These are phyloP conservation scores for Semnornis frantzii DNA, from an alignment of 2,113 vertebrate species.

Conservation along the genomic window DNA sequence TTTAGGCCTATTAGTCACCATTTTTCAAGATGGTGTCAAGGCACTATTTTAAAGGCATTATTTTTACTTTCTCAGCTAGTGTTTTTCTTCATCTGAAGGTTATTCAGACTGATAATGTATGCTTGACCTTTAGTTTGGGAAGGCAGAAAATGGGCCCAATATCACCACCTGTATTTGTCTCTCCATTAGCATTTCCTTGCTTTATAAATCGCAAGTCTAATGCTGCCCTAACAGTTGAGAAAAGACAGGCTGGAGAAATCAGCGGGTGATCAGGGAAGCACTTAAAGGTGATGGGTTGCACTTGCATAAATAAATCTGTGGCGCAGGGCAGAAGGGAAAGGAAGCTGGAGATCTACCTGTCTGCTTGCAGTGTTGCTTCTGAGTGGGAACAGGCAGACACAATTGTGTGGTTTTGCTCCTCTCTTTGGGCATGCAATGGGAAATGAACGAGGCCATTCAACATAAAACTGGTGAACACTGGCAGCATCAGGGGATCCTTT, in stretches of 20 bases:
- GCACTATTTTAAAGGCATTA: neutral
- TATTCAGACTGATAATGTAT: neutral
- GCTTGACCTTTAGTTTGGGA: slow-evolving; percentile 12
- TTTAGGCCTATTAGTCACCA: neutral
- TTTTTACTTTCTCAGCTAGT: neutral
- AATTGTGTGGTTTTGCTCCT: neutral
- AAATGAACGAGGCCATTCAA: neutral
- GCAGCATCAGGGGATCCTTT: neutral
- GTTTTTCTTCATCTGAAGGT: neutral
- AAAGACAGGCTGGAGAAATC: slow-evolving; percentile 30
- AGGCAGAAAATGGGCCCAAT: neutral
- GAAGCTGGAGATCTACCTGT: neutral
- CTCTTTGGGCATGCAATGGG: neutral
- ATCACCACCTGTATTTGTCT: neutral
- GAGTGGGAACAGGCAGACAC: neutral
- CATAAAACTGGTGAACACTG: neutral
- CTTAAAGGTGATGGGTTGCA: slow-evolving; percentile 51
- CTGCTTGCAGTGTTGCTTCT: neutral
- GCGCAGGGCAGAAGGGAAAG: slow-evolving; percentile 11
- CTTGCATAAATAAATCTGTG: slow-evolving; percentile 52
- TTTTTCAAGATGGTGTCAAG: neutral
- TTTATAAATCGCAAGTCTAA: neutral
- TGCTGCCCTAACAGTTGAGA: neutral
- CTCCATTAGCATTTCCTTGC: neutral
- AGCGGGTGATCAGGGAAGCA: slow-evolving; percentile 16